Base-by-base conservation (phyloP, 2,797 vertebrate species). In the Telmatherina bonti region DNA sequence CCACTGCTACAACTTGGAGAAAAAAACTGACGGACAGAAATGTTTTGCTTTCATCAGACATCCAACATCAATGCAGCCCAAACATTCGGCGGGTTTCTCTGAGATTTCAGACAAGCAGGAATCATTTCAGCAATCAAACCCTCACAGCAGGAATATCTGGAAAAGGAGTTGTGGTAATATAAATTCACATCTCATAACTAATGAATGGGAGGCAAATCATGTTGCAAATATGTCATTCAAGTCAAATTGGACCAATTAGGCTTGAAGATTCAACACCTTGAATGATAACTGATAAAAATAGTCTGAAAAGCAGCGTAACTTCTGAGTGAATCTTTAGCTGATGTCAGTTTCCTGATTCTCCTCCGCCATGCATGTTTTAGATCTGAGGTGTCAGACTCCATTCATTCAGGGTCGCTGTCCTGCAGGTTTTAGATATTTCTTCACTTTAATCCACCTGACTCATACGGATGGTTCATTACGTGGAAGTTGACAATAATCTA, bases 1-100 rank as follows among this genome's bases (percentile, higher is more conserved):
- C 47, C 66, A 20, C 55, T 60, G 41, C 65, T 41, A 53, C 33
- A 52, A 45, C 63, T 56, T 16, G 30, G 43, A 29, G 55, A 51
- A 4, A 26, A n/a, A 33, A 47, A n/a, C 45, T 33, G 53, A 43
- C 49, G 45, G 30, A 3, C 7, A 56, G 36, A 30, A 31, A 52
- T 64, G 10, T 47, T 55, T 57, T 10, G 29, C 33, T 66, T 41
- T 38, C 22, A 16, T 65, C 22, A 54, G 56, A 45, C 35, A 15
- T 20, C 9, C 35, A 26, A 24, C 62, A 16, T 5, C 47, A 31
- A 13, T 62, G 31, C 24, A 11, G 29, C 18, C 41, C 13, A 24
- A 57, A 56, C 26, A 12, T 27, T 35, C 7, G 31, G 38, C 18
- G n/a, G n/a, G n/a, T n/a, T 52, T 3, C 1, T 1, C 18, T n/a